Conservation (phyloP, 2,797 vertebrate genomes). For the Phalanger gymnotis region DNA sequence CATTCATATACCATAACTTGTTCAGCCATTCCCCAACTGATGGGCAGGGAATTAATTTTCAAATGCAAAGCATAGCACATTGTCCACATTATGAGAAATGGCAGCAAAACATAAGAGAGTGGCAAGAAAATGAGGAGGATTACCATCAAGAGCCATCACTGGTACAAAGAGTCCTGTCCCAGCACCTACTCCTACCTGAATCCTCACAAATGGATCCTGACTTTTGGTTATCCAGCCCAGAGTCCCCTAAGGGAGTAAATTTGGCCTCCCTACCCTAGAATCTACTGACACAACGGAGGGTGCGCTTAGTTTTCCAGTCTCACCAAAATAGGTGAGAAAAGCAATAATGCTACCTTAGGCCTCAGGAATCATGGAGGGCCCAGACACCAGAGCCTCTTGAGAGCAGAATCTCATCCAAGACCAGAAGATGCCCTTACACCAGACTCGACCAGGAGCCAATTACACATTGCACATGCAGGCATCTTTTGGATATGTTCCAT, state of each 20-base stretch:
- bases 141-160: not conserved
- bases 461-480: not conserved
- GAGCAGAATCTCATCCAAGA: not conserved
- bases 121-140: not conserved
- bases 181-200: not conserved
- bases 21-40: not conserved
- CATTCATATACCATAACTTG: not conserved
- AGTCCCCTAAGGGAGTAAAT: not conserved
- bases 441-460: not conserved
- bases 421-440: not conserved
- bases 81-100: not conserved
- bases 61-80: not conserved
- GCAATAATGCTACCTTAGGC: not conserved
- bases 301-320: not conserved
- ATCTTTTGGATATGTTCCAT: not conserved
- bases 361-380: not conserved
- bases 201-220: not conserved
- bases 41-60: not conserved
- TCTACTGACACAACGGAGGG: not conserved
- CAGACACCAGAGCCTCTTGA: not conserved
- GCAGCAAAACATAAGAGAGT: not conserved
- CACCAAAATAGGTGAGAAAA: not conserved
- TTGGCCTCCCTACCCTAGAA: not conserved
- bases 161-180: not conserved
- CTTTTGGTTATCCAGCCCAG: too few species aligned